Evolutionary conservation across 2,113 vertebrate genomes (phyloP).

Genomic region (Bos javanicus): DNA sequence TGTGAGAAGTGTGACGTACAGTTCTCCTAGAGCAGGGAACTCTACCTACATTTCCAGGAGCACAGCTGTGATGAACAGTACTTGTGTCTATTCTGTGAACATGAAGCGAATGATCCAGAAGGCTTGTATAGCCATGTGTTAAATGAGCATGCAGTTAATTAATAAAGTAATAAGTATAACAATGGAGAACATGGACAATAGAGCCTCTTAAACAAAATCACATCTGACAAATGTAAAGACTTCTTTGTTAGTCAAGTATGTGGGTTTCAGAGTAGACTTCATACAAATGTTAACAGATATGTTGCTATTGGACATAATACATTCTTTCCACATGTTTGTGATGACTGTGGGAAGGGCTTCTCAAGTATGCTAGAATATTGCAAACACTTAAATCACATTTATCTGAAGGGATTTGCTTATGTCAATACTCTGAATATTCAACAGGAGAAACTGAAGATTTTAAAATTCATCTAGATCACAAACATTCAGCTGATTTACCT

Average conservation of each 20-base stretch:
- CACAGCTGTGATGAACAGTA: slow-evolving; percentile 86
- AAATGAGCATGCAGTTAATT: slow-evolving; percentile 83
- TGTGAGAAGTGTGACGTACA: slow-evolving; percentile 86
- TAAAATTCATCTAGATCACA: slow-evolving; percentile 86
- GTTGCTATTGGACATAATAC: slow-evolving; percentile 87
- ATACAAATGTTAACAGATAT: slow-evolving; percentile 85
- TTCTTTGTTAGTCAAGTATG: slow-evolving; percentile 87
- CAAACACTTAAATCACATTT: slow-evolving; percentile 86
- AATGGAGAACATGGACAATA: slow-evolving; percentile 81
- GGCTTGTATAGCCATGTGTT: slow-evolving; percentile 87
- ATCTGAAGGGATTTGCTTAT: slow-evolving; percentile 87
- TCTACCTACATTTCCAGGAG: slow-evolving; percentile 87
- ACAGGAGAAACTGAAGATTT: slow-evolving; percentile 87
- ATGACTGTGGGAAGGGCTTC: slow-evolving; percentile 88
- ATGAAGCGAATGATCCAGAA: slow-evolving; percentile 83
- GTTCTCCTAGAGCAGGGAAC: slow-evolving; percentile 85
- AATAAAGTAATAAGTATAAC: slow-evolving; percentile 82
- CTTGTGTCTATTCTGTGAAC: slow-evolving; percentile 87
- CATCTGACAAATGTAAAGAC: slow-evolving; percentile 86
- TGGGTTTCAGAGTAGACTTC: slow-evolving; percentile 85
- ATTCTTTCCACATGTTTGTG: slow-evolving; percentile 87
- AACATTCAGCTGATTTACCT: slow-evolving; percentile 84
- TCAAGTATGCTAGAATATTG: slow-evolving; percentile 87
- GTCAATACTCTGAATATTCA: slow-evolving; percentile 88
- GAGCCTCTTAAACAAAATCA: slow-evolving; percentile 85